Evolutionary conservation across 2,888 invertebrate species (phyloP), one percentile per base, ranked within the genome.

Genomic region (Brachynemurus nebulosus): DNA sequence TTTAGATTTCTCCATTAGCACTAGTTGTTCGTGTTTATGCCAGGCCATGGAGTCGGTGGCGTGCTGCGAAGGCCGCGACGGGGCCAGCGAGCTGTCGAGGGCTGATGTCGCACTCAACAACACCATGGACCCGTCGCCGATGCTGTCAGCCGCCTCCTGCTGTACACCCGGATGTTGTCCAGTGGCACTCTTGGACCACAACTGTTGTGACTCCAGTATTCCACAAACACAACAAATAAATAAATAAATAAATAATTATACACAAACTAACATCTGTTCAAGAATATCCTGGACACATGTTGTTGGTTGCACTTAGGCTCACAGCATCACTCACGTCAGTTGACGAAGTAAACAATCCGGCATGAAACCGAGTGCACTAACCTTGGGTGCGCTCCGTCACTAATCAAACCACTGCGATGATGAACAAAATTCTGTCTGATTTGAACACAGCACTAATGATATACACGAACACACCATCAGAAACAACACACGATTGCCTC

Each of bases 21-120:
- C 73, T 66, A 77, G 72, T 66, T 78, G 78, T 67, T 78, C 78
- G 69, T 80, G 78, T 68, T 78, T 78, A 64, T 78, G 78, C 78
- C 79, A 79, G 70, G 77, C 77, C 76, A 76, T 76, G 67, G 73
- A 72, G 70, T 72, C 71, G 57, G 51, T 40, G 50, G 54, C 46
- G 44, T 40, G 45, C 42, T 39, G 27, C 40, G 30, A 33, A 41
- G 23, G 68, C 68, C 67, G 68, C 68, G 68, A 59, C 69, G 69
- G 69, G 69, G 69, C 70, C 69, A 69, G 64, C 69, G 69, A 67
- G 68, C 68, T 67, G 25, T 48, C 46, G 44, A 48, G 47, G 23
- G 44, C 48, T 23, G 48, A 45, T 36, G 43, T 43, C 18, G 20
- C 37, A 12, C 42, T 59, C 58, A 61, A 55, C 52, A 59, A 55